Conservation (phyloP, 92 coral and sea anemone species). For the Epizoanthus stellaris region DNA sequence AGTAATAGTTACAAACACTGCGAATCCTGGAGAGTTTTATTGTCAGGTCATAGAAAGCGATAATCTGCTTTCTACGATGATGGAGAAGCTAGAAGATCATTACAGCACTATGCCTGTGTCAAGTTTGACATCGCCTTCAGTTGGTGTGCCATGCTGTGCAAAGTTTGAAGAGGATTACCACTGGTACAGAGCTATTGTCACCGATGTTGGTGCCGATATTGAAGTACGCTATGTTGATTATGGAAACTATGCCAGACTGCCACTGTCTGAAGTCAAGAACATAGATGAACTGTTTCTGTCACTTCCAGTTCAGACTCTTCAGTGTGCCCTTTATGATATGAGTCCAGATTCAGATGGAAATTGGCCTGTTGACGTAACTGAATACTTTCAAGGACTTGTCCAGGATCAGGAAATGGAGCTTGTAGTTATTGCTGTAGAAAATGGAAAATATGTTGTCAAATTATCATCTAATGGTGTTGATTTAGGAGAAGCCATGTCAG, state of each 20-base stretch:
- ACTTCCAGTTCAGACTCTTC: constrained; percentile 53
- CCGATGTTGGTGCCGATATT: background rate
- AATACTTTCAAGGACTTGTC: constrained; percentile 39
- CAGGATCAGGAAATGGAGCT: constrained; percentile 44
- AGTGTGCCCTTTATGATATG: constrained; percentile 47
- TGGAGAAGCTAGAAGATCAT: constrained; percentile 55
- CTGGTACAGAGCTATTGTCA: constrained; percentile 59
- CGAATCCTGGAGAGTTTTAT: constrained; percentile 75
- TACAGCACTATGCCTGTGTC: constrained; percentile 53
- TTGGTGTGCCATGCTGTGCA: constrained; percentile 53
- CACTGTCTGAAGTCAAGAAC: constrained; percentile 33
- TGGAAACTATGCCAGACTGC: constrained; percentile 54
- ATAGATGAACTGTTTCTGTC: constrained; percentile 36
- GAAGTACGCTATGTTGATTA: constrained; percentile 56
- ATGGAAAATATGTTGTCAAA: constrained; percentile 14
- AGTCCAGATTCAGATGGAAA: constrained; percentile 56
- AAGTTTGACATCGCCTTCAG: constrained; percentile 38
- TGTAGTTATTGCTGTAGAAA: constrained; percentile 13
- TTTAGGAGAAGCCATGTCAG: constrained; percentile 20
- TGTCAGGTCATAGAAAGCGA: constrained; percentile 59
- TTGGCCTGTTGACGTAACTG: constrained; percentile 75
- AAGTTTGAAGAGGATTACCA: constrained; percentile 45
- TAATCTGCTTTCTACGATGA: constrained; percentile 45
- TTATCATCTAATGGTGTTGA: constrained; percentile 35
- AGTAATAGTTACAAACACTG: constrained; percentile 68